Conservation (phyloP, 2,888 invertebrate species). For the Scaptomyza caliginosa region DNA sequence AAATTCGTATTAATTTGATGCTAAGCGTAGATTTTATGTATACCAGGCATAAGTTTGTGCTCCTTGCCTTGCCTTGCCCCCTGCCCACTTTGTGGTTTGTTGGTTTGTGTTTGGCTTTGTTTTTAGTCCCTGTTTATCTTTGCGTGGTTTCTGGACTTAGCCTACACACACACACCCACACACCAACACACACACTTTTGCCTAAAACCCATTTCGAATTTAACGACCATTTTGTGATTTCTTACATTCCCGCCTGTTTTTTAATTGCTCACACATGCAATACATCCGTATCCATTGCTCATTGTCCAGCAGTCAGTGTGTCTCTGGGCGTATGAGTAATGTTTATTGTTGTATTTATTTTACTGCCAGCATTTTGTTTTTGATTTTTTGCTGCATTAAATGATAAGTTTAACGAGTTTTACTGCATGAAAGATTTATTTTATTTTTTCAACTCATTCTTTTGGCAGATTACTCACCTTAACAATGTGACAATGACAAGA, state of each 20-base stretch:
- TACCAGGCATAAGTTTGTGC: slow-evolving; percentile 29
- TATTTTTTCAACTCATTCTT: neutral
- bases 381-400: slow-evolving; percentile 32
- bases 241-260: slow-evolving; percentile 36
- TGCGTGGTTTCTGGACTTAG: slow-evolving; percentile 30
- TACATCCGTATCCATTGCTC: slow-evolving; percentile 15
- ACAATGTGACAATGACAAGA: slow-evolving; percentile 28
- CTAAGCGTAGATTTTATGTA: slow-evolving; percentile 59
- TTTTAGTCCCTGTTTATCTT: slow-evolving; percentile 58
- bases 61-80: neutral
- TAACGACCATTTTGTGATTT: slow-evolving; percentile 52
- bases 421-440: slow-evolving; percentile 16
- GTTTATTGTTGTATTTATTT: slow-evolving; percentile 49
- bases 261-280: slow-evolving; percentile 61
- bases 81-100: slow-evolving; percentile 38
- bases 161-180: slow-evolving; percentile 12
- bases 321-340: slow-evolving; percentile 51
- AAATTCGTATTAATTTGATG: slow-evolving; percentile 69
- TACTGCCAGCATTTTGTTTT: slow-evolving; percentile 47
- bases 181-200: slow-evolving; percentile 11
- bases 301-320: slow-evolving; percentile 14
- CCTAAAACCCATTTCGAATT: slow-evolving; percentile 55
- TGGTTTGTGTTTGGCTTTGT: slow-evolving; percentile 57
- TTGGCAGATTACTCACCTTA: slow-evolving; percentile 41
- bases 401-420: slow-evolving; percentile 62